These are phyloP conservation scores for Artemia sp. DNA, from an alignment of 2,888 invertebrate genomes.

Conservation along the genomic window DNA sequence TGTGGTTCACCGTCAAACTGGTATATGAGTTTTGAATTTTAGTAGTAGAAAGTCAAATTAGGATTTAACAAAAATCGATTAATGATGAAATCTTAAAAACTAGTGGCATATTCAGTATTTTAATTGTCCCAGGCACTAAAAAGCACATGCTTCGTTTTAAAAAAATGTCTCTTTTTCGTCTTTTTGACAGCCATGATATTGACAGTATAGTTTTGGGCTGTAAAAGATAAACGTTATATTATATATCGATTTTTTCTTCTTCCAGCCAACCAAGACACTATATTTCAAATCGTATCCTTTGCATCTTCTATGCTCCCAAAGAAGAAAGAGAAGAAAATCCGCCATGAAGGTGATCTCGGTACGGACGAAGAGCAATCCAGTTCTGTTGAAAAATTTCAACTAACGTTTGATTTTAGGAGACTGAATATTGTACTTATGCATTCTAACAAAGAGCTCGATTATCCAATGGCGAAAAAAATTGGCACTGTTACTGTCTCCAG, in stretches of 20 bases:
- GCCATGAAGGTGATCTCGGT: constrained; percentile 17
- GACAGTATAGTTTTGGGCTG: too few species aligned
- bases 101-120: too few species aligned
- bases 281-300: constrained; percentile 81
- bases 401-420: constrained; percentile 81
- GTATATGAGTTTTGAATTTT: too few species aligned
- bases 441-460: constrained; percentile 51
- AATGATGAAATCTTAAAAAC: too few species aligned
- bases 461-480: constrained; percentile 61
- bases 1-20: too few species aligned
- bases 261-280: constrained; percentile 81
- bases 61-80: too few species aligned
- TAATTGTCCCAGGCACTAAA: too few species aligned
- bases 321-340: constrained; percentile 25
- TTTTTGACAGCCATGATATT: too few species aligned
- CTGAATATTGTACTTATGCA: constrained; percentile 70
- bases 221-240: background rate
- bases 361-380: background rate
- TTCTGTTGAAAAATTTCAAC: constrained; percentile 28
- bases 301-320: constrained; percentile 45
- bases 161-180: too few species aligned
- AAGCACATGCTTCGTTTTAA: too few species aligned
- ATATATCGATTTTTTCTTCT: constrained; percentile 23
- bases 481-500: constrained; percentile 83
- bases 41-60: too few species aligned